Evolutionary conservation across 2,797 vertebrate species (phyloP), one percentile per base, ranked within the genome.

Genomic region (Paguma larvata): DNA sequence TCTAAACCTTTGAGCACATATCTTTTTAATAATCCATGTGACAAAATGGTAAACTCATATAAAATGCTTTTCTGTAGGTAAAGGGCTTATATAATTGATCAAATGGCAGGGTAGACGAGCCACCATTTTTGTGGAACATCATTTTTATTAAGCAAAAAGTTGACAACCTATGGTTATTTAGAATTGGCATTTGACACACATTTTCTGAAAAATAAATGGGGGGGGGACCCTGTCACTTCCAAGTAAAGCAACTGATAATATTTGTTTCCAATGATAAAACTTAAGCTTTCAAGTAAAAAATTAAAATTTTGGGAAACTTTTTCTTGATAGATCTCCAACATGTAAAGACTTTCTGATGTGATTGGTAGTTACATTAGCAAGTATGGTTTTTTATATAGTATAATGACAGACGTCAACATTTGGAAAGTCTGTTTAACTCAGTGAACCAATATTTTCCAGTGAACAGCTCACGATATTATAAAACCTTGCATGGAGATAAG

Each of bases 211-310:
- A 38, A 51, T 65, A 63, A 59, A 5, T 15, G 15, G 96, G 27
- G 2, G 6, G 53, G 7, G 18, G 2, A 21, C 53, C 78, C 12
- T 87, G 9, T 78, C 23, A 67, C 21, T 94, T 97, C 59, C 38
- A 88, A 85, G 46, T 41, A 94, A 68, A 96, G 65, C 48, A 80
- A 44, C 8, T 75, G n/a, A 41, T 44, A 65, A 16, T 48, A 30
- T 83, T 73, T 75, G 15, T 80, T 79, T 51, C 41, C 85, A 86
- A 5, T 62, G 48, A 62, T 25, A 86, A 83, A 93, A 4, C 46
- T 94, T 56, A 41, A 51, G 21, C 63, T 94, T 95, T 80, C 75
- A 93, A 89, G 56, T 84, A 23, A 85, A 72, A 97, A 94, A 67
- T 73, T 82, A 44, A 56, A 75, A 79, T 86, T 91, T 86, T 88